Evolutionary conservation across 2,888 invertebrate species (phyloP), one percentile per base, ranked within the genome.

Genomic region (Colletes collaris): DNA sequence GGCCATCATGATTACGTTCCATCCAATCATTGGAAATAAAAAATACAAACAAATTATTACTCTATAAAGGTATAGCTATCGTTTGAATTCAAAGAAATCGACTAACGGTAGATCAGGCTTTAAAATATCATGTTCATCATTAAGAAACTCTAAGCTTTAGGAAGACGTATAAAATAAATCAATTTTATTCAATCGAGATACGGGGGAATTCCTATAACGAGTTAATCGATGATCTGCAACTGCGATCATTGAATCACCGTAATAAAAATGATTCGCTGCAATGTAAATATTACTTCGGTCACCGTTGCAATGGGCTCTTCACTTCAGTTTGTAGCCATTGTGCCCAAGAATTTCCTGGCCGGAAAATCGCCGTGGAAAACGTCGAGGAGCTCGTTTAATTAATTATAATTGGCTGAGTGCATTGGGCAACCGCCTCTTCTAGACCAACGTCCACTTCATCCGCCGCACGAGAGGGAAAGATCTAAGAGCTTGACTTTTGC

Each of bases 361-460:
- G 74, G 75, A 76, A 84, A 84, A 82, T 82, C 79, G 75, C 44
- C 62, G 58, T 63, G 67, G 78, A 77, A 70, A 69, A 72, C 65
- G 84, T 67, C 64, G 72, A 69, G 74, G 55, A 65, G 73, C 67
- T 72, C 71, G 81, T 84, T 82, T 86, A 86, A 82, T 86, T 84
- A 86, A 86, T 86, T 81, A 75, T 86, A 86, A 86, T 86, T 84
- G 82, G 74, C 71, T 68, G 82, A 81, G 84, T 74, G 82, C 77
- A 77, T 68, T 69, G 84, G 80, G 80, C 69, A 79, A 79, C 79
- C 75, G 72, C 77, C 82, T 73, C 79, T 78, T 78, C 75, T 65
- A 66, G 76, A 68, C 58, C 77, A 70, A 72, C 76, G 81, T 74
- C 82, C 80, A 80, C 84, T 86, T 86, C 82, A 76, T 81, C 78